Evolutionary conservation across 1,140 invertebrate genomes (phyloP).

Genomic region (Ceratoteleas bidentatus): DNA sequence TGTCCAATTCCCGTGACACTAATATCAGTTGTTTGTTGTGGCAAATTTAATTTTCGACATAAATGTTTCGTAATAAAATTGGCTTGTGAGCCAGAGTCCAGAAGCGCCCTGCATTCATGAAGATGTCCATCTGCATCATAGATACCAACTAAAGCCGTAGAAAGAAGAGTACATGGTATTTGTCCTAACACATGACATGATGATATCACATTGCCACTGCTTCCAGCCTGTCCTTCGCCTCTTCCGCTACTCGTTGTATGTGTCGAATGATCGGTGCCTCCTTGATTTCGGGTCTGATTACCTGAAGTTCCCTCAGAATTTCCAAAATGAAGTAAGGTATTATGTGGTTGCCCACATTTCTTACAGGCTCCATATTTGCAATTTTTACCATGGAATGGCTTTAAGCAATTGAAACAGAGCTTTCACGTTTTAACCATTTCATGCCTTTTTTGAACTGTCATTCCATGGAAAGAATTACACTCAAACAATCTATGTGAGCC

Average conservation of each 20-base stretch:
- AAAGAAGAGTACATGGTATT: not conserved
- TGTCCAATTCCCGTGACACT: not conserved
- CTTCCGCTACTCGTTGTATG: too few relatives aligned
- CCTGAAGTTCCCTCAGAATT: too few relatives aligned
- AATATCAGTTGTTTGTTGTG: not conserved
- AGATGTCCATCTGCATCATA: not conserved
- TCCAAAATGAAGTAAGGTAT: slow-evolving; percentile 5
- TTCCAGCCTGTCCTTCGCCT: not conserved
- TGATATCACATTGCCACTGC: not conserved
- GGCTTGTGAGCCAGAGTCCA: not conserved
- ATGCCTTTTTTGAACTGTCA: too few relatives aligned
- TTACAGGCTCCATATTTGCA: slow-evolving; percentile 6
- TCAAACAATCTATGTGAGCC: slow-evolving; percentile 4
- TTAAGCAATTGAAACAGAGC: not conserved
- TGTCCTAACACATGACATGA: not conserved
- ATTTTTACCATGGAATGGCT: slow-evolving; percentile 3
- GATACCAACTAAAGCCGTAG: not conserved
- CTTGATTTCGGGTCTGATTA: not conserved
- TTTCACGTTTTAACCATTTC: too few relatives aligned
- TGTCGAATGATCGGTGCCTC: too few relatives aligned
- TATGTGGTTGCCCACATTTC: slow-evolving; percentile 10
- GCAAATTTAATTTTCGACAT: not conserved
- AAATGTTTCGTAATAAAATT: not conserved
- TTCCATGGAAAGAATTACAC: not conserved
- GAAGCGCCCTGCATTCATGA: not conserved